Evolutionary conservation across 1,140 invertebrate species (phyloP).

Genomic region (Heliconius himera): DNA sequence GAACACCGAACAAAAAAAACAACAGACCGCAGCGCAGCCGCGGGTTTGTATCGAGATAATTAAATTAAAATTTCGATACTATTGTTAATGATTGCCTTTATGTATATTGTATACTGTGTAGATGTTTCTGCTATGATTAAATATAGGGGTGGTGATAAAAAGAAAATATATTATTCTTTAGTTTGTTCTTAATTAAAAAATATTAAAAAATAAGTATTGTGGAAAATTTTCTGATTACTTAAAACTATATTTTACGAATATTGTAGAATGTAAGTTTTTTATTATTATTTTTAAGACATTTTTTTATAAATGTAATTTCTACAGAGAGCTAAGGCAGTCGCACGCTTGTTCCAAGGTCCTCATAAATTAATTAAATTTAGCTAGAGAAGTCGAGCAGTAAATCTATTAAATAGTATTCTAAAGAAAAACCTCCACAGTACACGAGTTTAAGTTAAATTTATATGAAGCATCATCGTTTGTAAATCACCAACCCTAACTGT

Average conservation of each 20-base stretch:
- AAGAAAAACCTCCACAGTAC: not conserved
- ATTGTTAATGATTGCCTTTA: not conserved
- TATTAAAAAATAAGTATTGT: too few species aligned
- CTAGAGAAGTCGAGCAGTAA: not conserved
- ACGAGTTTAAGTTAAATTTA: not conserved
- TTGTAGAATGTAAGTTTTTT: too few species aligned
- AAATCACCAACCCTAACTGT: not conserved
- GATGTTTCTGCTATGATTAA: not conserved
- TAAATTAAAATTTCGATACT: slow-evolving; percentile 1
- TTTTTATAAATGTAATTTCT: too few species aligned
- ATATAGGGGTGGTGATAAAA: not conserved
- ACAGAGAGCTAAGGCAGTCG: too few species aligned
- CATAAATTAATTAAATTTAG: too few species aligned
- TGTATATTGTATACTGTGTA: not conserved
- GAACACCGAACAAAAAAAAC: not conserved
- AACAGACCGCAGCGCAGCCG: not conserved
- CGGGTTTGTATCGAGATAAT: not conserved
- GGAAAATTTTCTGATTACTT: too few species aligned
- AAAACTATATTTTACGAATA: too few species aligned
- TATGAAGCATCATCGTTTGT: not conserved
- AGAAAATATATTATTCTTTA: not conserved
- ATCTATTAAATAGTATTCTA: not conserved
- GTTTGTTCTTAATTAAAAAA: too few species aligned
- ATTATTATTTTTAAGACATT: too few species aligned
- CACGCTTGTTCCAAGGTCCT: too few species aligned